Percentiles rank a stretch among this genome's conserved stretches.
phyloP scores from a whole-genome alignment of 2,888 invertebrate species.

The Cylloceria caligata region DNA sequence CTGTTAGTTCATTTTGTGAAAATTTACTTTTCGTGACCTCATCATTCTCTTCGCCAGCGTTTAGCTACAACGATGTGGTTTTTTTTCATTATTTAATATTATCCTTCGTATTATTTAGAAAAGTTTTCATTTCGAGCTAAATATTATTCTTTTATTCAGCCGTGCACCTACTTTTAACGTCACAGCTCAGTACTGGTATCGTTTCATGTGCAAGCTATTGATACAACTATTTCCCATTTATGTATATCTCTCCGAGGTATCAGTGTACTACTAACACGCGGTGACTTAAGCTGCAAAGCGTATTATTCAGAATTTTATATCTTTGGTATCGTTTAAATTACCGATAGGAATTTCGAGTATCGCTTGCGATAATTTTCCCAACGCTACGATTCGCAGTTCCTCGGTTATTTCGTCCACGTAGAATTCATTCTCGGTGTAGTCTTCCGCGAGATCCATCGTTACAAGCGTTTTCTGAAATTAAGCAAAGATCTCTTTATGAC shows the following conservation, averaged over 20 bases:
- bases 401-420: slow-evolving; percentile 60
- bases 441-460: slow-evolving; percentile 25
- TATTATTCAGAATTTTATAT: slow-evolving; percentile 11
- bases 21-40: not conserved
- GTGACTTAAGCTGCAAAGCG: not conserved
- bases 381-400: slow-evolving; percentile 67
- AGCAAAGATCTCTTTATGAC: too few species aligned
- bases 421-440: slow-evolving; percentile 56
- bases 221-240: slow-evolving; percentile 42
- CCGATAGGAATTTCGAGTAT: slow-evolving; percentile 71
- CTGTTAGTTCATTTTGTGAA: not conserved
- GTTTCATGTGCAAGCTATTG: slow-evolving; percentile 39
- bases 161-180: not conserved
- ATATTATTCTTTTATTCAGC: slow-evolving; percentile 20
- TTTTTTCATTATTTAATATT: not conserved
- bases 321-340: slow-evolving; percentile 57
- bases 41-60: too few species aligned
- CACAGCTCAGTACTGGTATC: slow-evolving; percentile 35
- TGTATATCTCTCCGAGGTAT: not conserved
- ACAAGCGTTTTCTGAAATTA: slow-evolving; percentile 45
- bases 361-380: slow-evolving; percentile 71
- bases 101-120: slow-evolving; percentile 19
- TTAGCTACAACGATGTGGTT: too few species aligned
- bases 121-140: slow-evolving; percentile 4
- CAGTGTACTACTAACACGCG: not conserved